Base-by-base conservation (phyloP, 1,140 invertebrate genomes). In the Hypsibius dujardini region DNA sequence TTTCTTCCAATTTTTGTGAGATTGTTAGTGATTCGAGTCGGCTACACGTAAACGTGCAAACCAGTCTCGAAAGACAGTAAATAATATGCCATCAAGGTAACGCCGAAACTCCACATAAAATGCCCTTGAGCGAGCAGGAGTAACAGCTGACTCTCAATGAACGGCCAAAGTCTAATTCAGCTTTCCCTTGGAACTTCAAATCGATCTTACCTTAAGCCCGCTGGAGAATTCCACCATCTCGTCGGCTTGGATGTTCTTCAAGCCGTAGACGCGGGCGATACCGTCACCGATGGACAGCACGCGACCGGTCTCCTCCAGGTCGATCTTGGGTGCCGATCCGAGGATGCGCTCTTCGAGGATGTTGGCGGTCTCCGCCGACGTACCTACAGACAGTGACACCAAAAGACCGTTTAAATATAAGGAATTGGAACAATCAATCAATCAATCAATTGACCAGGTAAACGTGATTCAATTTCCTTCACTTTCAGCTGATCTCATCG, bases 151-250 rank as follows among this genome's bases (percentile, higher is more conserved):
- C 28, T 28, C 28, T 28, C 28, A 28, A 28, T 28, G 28, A 28
- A 28, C 28, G 28, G 28, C 28, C 28, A 28, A 28, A 28, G 28
- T 28, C 28, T 28, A 28, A 28, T 28, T 28, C 28, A 28, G 28
- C 28, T 28, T 28, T 28, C 28, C 28, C 28, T 28, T 28, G 28
- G 28, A 28, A 28, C 28, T 28, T 28, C 28, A 28, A 28, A 28
- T 28, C 28, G 28, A 28, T 28, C n/a, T 77, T 79, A 90, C 90
- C 86, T 97, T 97, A n/a, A 99, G 84, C 70, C 96, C 96, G 73
- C 94, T 95, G 75, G 95, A 97, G 82, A 99, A 99, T 86, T 99
- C 95, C 83, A 99, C 96, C 96, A 99, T 99, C 87, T 99, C 96
- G 84, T 99, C 96, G 73, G 95, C 96, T 83, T 99, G 96, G 81